These are phyloP conservation scores for Protophormia terraenovae DNA, from an alignment of 2,888 invertebrate genomes.

Conservation along the genomic window DNA sequence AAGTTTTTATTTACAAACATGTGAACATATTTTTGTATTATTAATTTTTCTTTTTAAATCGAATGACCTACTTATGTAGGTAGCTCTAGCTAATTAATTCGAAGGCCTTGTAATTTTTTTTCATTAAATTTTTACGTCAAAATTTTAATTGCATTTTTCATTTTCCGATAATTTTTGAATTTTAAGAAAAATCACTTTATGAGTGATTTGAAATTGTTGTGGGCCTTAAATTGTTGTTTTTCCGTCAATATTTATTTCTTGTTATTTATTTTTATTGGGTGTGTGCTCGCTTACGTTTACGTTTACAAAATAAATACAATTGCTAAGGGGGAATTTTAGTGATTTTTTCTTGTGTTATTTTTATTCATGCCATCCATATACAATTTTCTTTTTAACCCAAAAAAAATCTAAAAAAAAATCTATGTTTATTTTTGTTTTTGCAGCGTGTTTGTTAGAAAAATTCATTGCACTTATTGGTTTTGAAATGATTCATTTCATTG, in stretches of 20 bases:
- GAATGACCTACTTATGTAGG: not conserved
- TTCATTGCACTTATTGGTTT: constrained; percentile 7
- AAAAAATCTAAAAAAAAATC: not conserved
- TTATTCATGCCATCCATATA: not conserved
- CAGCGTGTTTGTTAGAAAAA: not conserved
- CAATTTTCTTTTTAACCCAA: no score
- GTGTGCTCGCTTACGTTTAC: constrained; percentile 1
- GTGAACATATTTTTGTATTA: not conserved
- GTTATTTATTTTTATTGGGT: constrained; percentile 11
- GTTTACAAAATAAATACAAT: not conserved
- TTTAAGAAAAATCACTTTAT: not conserved
- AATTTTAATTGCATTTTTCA: not conserved
- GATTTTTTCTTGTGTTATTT: no score
- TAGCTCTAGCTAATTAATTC: no score
- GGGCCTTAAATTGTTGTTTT: not conserved
- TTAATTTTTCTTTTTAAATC: not conserved
- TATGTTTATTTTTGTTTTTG: not conserved
- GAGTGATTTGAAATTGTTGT: not conserved
- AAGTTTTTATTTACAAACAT: constrained; percentile 70
- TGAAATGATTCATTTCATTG: constrained; percentile 25
- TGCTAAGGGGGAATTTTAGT: not conserved
- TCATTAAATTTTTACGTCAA: not conserved
- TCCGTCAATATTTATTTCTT: constrained; percentile 3
- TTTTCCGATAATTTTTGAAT: not conserved
- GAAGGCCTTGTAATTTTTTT: no score